Base-by-base conservation (phyloP, 2,113 vertebrate genomes). In the Damaliscus lunatus region DNA sequence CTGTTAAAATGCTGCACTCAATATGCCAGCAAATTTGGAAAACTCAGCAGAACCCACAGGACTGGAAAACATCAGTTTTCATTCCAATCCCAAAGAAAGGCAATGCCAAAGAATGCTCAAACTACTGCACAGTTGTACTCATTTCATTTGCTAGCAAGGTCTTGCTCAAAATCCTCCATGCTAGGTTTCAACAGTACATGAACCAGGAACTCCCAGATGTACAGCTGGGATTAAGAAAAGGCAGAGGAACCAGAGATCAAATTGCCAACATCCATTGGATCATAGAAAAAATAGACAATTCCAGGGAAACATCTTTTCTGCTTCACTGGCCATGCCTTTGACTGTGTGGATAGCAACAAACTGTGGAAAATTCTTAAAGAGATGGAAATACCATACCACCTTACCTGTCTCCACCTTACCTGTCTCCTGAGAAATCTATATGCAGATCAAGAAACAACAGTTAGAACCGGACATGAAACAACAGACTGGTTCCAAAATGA, bases 61-160 rank as follows among this genome's bases (percentile, higher is more conserved):
- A 23, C 67, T 23, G 19, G 67, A 71, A 71, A 71, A 40, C 1
- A 5, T 40, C 19, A 40, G 5, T 71, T 71, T 40, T 71, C 67
- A 40, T 71, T 71, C 5, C 5, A 71, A 23, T 36, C n/a, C 67
- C 19, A 71, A 71, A 40, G n/a, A 71, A 71, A 71, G n/a, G 19
- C 10, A 71, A 71, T 71, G n/a, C n/a, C 67, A 71, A 71, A 71
- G 9, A 40, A 43, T 77, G 36, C 6, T 74, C 71, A 43, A 77
- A 43, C 21, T 43, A 25, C 6, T 0, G 0, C 21, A 77, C 36
- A 25, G 6, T 74, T 25, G 21, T 43, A 74, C 11, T 43, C 71
- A 40, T 43, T 43, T 77, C 67, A 71, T 19, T 23, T 71, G 36
- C 21, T 77, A 40, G 71, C 12, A 77, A 77, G 36, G 21, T 40